Conservation (phyloP, 2,113 vertebrate genomes). For the Regulus satrapa region DNA sequence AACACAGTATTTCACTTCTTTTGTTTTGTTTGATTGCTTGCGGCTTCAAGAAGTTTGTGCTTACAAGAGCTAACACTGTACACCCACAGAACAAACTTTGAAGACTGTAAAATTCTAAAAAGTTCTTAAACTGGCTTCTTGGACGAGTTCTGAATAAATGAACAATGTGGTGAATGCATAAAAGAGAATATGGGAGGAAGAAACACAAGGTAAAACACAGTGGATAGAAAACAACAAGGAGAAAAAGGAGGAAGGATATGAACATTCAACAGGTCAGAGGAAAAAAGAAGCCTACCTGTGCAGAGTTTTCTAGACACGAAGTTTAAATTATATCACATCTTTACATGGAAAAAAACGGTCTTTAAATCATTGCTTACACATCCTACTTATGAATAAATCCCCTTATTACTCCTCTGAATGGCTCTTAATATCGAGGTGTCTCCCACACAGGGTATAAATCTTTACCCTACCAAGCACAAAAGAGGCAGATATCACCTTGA, state of each 20-base stretch:
- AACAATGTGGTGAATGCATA: neutral
- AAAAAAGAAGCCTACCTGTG: neutral
- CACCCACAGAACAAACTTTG: neutral
- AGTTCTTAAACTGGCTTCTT: neutral
- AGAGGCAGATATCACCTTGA: neutral
- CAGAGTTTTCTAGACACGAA: neutral
- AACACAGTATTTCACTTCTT: neutral
- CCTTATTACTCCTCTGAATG: neutral
- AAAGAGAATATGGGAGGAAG: neutral
- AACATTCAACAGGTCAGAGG: neutral
- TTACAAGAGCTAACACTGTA: neutral
- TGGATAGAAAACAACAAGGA: neutral
- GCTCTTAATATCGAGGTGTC: neutral
- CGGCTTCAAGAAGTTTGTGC: neutral
- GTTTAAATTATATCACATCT: neutral
- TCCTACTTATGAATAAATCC: neutral
- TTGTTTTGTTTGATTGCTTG: constrained; percentile 13
- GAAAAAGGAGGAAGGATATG: neutral
- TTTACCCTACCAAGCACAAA: neutral
- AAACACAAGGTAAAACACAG: neutral
- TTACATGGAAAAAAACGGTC: neutral
- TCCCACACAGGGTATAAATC: neutral
- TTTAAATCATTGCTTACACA: neutral
- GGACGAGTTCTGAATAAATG: neutral
- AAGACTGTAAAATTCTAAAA: neutral